phyloP scores from a whole-genome alignment of 37 sponge, comb jelly and placozoan species.

The Chondrosia reniformis region DNA sequence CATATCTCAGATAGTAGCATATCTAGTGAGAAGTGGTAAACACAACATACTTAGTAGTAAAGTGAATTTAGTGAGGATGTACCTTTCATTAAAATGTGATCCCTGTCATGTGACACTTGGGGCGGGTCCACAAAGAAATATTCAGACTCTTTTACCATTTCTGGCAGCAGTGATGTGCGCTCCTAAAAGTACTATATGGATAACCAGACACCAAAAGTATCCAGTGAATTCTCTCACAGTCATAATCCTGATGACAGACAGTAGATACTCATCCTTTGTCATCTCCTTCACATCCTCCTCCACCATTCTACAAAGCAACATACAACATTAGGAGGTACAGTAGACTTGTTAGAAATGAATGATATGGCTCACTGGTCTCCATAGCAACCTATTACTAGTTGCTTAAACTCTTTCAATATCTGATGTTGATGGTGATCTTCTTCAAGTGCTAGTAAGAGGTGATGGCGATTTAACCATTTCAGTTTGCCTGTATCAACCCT shows the following conservation, averaged over 20 bases:
- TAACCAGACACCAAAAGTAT: too few species aligned
- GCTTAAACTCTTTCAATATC: neutral
- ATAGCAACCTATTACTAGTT: neutral
- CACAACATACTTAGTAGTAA: too few species aligned
- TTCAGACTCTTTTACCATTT: neutral
- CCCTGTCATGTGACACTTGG: too few species aligned
- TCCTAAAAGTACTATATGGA: neutral
- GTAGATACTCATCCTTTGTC: too few species aligned
- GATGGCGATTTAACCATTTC: constrained; percentile 51
- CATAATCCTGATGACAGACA: too few species aligned
- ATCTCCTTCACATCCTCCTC: too few species aligned
- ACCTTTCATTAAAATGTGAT: too few species aligned
- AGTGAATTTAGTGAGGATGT: too few species aligned
- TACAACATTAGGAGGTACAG: neutral
- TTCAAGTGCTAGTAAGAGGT: too few species aligned
- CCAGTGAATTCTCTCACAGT: too few species aligned
- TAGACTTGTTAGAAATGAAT: neutral
- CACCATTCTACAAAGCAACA: neutral
- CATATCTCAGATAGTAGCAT: too few species aligned
- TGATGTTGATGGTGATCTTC: neutral
- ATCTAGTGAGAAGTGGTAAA: too few species aligned
- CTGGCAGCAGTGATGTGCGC: neutral
- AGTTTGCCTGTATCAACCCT: constrained; percentile 52
- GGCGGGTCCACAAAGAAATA: constrained; percentile 20
- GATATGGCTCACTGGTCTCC: neutral